phyloP scores from a whole-genome alignment of 2,797 vertebrate species.

The Gadopsis bispinosus region DNA sequence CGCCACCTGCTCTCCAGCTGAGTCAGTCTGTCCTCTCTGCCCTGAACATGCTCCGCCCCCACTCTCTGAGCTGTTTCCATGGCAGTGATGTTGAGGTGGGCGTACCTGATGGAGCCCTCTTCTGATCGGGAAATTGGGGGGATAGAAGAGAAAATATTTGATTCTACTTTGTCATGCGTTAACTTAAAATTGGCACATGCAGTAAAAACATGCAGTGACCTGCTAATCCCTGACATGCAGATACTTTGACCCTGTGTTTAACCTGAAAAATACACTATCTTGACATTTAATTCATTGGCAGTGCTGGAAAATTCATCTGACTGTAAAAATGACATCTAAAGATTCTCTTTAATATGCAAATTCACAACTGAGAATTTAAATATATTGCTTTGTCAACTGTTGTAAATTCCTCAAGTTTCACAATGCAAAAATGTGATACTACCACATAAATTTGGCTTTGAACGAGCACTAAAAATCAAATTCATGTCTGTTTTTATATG shows the following conservation, averaged over 20 bases:
- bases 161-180: neutral
- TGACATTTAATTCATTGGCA: neutral
- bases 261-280: neutral
- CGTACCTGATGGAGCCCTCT: conserved; percentile 84
- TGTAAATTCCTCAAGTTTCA: conserved; percentile 37
- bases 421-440: conserved; percentile 22
- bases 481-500: conserved; percentile 15
- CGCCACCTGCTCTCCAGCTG: conserved; percentile 86
- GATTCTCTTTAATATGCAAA: neutral
- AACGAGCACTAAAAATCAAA: neutral
- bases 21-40: conserved; percentile 85
- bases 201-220: neutral
- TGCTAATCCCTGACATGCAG: neutral
- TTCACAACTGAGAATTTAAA: neutral
- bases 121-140: conserved; percentile 71
- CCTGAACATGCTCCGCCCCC: conserved; percentile 86
- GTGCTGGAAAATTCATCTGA: neutral
- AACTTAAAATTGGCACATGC: neutral
- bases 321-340: neutral
- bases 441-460: conserved; percentile 4
- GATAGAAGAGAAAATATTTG: conserved; percentile 7
- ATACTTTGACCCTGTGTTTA: neutral
- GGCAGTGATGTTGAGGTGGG: conserved; percentile 89
- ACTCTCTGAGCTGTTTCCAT: conserved; percentile 90
- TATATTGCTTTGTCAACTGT: neutral